Evolutionary conservation across 1,140 invertebrate genomes (phyloP).

Genomic region (Neocloeon triangulifer): DNA sequence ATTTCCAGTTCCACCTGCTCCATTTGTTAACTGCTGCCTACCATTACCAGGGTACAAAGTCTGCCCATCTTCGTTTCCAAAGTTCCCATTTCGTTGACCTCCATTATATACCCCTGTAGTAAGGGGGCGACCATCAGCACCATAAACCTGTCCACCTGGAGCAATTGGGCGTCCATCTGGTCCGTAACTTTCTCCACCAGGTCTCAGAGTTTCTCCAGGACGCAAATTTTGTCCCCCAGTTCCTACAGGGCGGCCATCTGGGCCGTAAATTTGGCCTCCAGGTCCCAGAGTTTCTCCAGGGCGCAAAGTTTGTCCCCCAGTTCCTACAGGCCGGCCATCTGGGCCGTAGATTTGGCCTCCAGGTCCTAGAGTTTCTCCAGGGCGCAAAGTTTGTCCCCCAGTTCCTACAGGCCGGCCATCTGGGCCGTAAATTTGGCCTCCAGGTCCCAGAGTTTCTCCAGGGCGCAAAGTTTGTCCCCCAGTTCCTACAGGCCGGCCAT

Average conservation of each 20-base stretch:
- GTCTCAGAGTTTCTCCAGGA: slow-evolving; percentile 2
- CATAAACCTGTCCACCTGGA: no score
- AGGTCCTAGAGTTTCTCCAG: slow-evolving; percentile 4
- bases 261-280: neutral
- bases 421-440: slow-evolving; percentile 2
- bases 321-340: neutral
- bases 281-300: neutral
- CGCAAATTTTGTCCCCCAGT: slow-evolving; percentile 1
- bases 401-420: neutral
- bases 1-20: no score
- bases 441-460: neutral
- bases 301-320: neutral
- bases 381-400: neutral
- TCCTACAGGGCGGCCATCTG: slow-evolving; percentile 2
- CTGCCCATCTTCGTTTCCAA: slow-evolving; percentile 40
- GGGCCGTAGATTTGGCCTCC: neutral
- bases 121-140: no score
- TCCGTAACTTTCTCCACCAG: neutral
- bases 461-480: neutral
- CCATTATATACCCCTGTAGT: no score
- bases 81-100: no score
- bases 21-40: no score
- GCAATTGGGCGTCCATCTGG: no score
- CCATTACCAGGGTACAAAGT: no score
- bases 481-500: neutral